phyloP scores from a whole-genome alignment of 2,888 invertebrate species.

The Uropetala carovei region DNA sequence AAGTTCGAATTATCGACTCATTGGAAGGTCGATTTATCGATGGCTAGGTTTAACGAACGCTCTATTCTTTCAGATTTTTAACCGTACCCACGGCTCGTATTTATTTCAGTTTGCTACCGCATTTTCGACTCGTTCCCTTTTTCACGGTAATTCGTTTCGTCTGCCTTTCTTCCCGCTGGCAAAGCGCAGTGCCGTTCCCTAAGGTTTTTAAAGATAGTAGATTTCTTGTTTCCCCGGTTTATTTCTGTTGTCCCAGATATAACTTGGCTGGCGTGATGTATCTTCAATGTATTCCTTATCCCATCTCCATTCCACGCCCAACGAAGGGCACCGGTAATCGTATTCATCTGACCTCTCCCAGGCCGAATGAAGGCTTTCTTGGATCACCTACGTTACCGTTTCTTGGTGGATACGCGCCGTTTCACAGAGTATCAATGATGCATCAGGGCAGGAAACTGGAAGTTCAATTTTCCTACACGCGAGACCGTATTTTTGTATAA shows the following conservation, averaged over 20 bases:
- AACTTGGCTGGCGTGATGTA: background rate
- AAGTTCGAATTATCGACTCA: too few species aligned
- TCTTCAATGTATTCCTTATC: constrained; percentile 4
- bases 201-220: background rate
- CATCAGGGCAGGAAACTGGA: too few species aligned
- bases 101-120: too few species aligned
- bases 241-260: constrained; percentile 14
- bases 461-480: too few species aligned
- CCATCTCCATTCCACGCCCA: background rate
- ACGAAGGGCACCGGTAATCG: background rate
- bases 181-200: background rate
- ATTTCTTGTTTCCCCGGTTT: background rate
- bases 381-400: background rate
- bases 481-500: too few species aligned
- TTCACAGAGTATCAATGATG: background rate
- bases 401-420: background rate
- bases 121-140: too few species aligned
- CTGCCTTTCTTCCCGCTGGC: background rate
- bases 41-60: too few species aligned
- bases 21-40: too few species aligned
- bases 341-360: constrained; percentile 19
- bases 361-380: constrained; percentile 6
- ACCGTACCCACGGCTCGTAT: too few species aligned
- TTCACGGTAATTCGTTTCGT: too few species aligned
- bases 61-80: too few species aligned